Conservation (phyloP, 1,140 invertebrate genomes). For the Chironomus tepperi region DNA sequence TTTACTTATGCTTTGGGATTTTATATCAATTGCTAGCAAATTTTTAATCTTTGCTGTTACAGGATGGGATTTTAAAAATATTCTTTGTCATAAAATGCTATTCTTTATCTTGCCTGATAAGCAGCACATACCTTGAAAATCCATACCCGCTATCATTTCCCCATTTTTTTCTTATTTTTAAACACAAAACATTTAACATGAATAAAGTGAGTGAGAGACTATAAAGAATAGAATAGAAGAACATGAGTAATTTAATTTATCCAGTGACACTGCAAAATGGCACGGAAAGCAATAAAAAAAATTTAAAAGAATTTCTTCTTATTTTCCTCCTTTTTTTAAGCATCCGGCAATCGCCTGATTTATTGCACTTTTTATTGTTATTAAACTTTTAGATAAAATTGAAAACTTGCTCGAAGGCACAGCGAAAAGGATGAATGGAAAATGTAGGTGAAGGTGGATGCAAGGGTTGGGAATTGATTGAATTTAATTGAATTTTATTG, state of each 20-base stretch:
- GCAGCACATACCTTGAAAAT: too few relatives aligned
- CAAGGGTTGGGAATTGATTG: too few relatives aligned
- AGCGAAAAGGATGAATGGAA: neutral
- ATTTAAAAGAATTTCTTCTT: neutral
- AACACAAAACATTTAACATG: constrained; percentile 3
- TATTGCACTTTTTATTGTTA: constrained; percentile 14
- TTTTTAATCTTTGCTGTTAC: too few relatives aligned
- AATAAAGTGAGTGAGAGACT: neutral
- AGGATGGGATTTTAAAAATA: too few relatives aligned
- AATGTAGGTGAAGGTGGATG: too few relatives aligned
- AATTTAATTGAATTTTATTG: too few relatives aligned
- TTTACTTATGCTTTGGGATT: too few relatives aligned
- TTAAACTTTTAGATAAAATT: constrained; percentile 15
- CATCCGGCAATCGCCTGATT: neutral
- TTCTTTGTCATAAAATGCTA: too few relatives aligned
- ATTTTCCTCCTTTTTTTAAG: neutral
- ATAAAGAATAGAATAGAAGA: neutral
- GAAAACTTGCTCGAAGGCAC: constrained; percentile 6
- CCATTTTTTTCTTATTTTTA: constrained; percentile 5
- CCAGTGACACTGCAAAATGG: constrained; percentile 21
- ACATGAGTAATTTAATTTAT: constrained; percentile 19
- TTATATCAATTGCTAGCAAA: too few relatives aligned
- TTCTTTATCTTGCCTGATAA: too few relatives aligned
- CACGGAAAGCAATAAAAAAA: constrained; percentile 18
- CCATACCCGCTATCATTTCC: too few relatives aligned